phyloP scores from a whole-genome alignment of 2,113 vertebrate species.

The Paratilapia polleni region DNA sequence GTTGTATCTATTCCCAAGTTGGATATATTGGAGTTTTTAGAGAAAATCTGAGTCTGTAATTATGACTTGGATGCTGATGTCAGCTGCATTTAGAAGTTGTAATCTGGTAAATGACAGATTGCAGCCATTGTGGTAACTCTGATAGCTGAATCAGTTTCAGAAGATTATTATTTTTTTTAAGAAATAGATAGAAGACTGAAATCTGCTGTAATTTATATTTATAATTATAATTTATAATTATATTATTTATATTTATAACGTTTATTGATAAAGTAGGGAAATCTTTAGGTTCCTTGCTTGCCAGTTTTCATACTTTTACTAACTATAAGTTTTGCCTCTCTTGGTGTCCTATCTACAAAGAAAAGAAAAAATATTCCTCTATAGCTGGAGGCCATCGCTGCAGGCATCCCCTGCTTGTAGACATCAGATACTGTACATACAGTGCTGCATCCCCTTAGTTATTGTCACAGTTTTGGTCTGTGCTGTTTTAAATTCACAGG shows the following conservation, averaged over 20 bases:
- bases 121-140: not conserved
- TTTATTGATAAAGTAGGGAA: too few species aligned
- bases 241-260: too few species aligned
- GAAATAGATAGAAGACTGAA: too few species aligned
- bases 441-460: not conserved
- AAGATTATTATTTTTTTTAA: too few species aligned
- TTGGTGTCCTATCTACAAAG: not conserved
- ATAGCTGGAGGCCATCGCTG: not conserved
- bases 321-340: not conserved
- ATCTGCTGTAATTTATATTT: too few species aligned
- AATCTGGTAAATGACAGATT: not conserved
- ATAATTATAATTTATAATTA: too few species aligned
- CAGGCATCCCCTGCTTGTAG: not conserved
- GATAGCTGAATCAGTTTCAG: too few species aligned
- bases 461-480: not conserved
- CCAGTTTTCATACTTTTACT: not conserved
- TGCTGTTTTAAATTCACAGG: constrained; percentile 54
- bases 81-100: not conserved
- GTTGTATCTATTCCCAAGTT: not conserved
- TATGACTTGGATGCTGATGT: too few species aligned
- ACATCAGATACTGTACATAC: not conserved
- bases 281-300: rapidly evolving
- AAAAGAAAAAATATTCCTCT: not conserved
- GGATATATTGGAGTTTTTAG: not conserved
- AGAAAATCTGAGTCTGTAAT: not conserved